Base-by-base conservation (phyloP, 2,888 invertebrate genomes). In the Scaeva pyrastri region DNA sequence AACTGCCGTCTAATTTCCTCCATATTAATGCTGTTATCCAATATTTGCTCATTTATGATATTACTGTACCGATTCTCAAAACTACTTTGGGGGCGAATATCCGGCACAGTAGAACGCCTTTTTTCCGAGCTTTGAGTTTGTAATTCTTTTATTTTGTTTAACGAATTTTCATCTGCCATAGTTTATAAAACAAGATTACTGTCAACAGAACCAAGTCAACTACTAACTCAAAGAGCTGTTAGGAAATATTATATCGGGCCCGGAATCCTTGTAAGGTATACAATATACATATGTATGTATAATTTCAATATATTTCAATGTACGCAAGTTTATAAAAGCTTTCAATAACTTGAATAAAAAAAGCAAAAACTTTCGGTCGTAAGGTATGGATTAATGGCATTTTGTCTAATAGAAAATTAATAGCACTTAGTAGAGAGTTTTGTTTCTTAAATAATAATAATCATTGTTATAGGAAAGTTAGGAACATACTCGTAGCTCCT, bases 1-100 rank as follows among this genome's bases (percentile, higher is more conserved):
- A 96, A 93, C 90, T 97, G 96, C 68, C 95, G 93, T 89, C 95
- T 94, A 45, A 93, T 89, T 86, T 91, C 91, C 70, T 92, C 93
- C 80, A 90, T 90, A 82, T 93, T 93, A 48, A 92, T 91, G 81
- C 90, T 91, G 4, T 89, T 92, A 87, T 93, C 92, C 89, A 92
- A 89, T 84, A 93, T 92, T 86, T 92, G 91, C 71, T 91, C 91
- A 83, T 91, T 90, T 41, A 93, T 93, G 14, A 93, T 91, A 70
- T 89, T 89, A 58, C 91, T 91, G 77, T 93, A 93, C 68, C 92
- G 90, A 5, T 91, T 90, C 86, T 93, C 93, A 71, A 93, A 92
- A 88, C 91, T 91, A n/a, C 89, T 89, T 84, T 91, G 92, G 21
- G 91, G 91, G n/a, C 88, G 68, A 50, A 88, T 85, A 41, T 85